Percentiles rank a stretch among this genome's conserved stretches.
phyloP scores from a whole-genome alignment of 1,140 invertebrate genomes.

The Drosophila prosaltans region DNA sequence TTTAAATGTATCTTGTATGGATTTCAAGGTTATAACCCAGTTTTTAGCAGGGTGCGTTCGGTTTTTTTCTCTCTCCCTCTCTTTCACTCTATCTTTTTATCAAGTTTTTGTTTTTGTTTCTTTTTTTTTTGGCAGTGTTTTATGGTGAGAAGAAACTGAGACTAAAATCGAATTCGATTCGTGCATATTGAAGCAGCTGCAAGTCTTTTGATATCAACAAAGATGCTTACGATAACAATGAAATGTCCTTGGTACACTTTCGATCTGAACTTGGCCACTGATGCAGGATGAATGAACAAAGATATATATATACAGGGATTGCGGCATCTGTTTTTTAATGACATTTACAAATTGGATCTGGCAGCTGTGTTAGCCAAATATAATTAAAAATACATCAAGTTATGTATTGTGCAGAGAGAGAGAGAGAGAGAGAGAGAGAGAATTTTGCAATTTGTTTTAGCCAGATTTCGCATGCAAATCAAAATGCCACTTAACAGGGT shows the following conservation, averaged over 20 bases:
- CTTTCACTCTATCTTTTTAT: not conserved
- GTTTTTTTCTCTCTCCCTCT: conserved; percentile 1
- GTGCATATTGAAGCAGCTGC: conserved; percentile 48
- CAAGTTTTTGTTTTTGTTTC: conserved; percentile 19
- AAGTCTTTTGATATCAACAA: conserved; percentile 47
- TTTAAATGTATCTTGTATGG: conserved; percentile 65
- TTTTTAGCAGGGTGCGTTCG: conserved; percentile 58
- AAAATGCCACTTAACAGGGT: conserved; percentile 50
- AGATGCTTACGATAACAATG: conserved; percentile 64
- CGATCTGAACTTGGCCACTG: conserved; percentile 46
- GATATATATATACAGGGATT: not conserved
- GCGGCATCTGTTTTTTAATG: conserved; percentile 52
- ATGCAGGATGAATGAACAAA: conserved; percentile 22
- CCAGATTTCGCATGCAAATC: conserved; percentile 58
- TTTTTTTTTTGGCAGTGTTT: conserved; percentile 46
- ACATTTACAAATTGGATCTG: conserved; percentile 56
- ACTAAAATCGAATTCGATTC: conserved; percentile 62
- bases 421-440: not conserved
- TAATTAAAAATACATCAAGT: conserved; percentile 74
- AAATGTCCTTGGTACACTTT: conserved; percentile 59
- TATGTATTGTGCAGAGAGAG: conserved; percentile 23
- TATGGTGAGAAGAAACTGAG: conserved; percentile 68
- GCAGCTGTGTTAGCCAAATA: conserved; percentile 34
- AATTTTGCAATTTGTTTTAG: conserved; percentile 52
- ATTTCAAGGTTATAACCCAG: conserved; percentile 80